Evolutionary conservation across 2,888 invertebrate genomes (phyloP).

Genomic region (Napeogenes sylphis): DNA sequence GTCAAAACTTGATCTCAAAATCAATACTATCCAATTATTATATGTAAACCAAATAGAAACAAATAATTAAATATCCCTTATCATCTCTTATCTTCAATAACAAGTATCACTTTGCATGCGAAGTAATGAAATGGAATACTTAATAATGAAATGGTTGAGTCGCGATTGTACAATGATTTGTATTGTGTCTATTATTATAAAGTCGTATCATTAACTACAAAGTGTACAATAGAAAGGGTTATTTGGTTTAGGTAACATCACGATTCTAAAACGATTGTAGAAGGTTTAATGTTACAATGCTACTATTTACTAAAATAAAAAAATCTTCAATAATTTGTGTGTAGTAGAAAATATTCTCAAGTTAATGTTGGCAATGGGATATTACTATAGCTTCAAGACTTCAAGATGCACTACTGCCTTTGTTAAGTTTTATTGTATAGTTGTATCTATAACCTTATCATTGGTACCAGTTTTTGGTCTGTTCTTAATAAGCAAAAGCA

Average conservation of each 20-base stretch:
- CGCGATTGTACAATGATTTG: background rate
- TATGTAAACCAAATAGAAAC: no score
- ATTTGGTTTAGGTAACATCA: no score
- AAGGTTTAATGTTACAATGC: no score
- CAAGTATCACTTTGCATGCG: no score
- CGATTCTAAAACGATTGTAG: slow-evolving; percentile 1
- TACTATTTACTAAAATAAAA: background rate
- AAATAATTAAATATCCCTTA: no score
- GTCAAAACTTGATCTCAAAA: no score
- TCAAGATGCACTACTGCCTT: background rate
- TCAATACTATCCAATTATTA: no score
- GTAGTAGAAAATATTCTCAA: background rate
- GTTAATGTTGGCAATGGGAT: background rate
- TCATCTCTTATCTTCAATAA: no score
- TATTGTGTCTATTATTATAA: background rate
- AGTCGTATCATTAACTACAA: no score
- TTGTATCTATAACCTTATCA: background rate
- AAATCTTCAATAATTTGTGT: background rate
- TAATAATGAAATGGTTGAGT: no score
- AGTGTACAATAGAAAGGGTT: no score
- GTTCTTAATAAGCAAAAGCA: background rate
- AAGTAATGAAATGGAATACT: no score
- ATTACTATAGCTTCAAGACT: background rate
- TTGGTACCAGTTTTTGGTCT: background rate
- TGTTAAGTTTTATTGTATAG: background rate